Conservation (phyloP, 2,113 vertebrate species). For the Hippocampus barbouri region DNA sequence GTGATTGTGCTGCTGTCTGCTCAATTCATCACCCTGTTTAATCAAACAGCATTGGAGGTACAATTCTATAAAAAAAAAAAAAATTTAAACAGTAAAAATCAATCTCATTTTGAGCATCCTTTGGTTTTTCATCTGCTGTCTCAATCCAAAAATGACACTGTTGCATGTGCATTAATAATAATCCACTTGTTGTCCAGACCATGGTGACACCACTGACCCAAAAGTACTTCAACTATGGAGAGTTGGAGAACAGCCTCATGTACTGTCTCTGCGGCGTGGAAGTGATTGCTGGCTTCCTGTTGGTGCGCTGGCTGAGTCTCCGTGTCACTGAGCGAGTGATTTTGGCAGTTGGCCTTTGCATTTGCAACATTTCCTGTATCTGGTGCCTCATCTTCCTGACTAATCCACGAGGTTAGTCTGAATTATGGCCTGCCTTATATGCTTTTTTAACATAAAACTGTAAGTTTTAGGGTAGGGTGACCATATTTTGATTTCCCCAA, state of each 20-base stretch:
- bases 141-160: neutral
- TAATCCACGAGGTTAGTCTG: constrained; percentile 70
- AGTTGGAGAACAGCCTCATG: constrained; percentile 83
- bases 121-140: neutral
- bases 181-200: constrained; percentile 58
- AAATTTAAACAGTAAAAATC: neutral
- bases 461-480: neutral
- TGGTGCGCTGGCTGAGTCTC: constrained; percentile 75
- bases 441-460: neutral
- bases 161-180: neutral
- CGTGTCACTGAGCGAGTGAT: constrained; percentile 71
- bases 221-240: constrained; percentile 75
- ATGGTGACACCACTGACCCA: constrained; percentile 83
- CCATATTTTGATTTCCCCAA: too few species aligned
- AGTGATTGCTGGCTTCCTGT: constrained; percentile 78
- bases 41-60: constrained; percentile 81
- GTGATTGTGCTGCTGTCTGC: constrained; percentile 78
- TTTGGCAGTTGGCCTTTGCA: constrained; percentile 71
- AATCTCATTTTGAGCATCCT: neutral
- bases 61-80: neutral
- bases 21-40: constrained; percentile 81
- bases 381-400: constrained; percentile 81
- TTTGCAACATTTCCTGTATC: constrained; percentile 76
- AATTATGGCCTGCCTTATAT: neutral
- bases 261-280: constrained; percentile 79